Percentiles rank a stretch among this genome's conserved stretches.
These are phyloP conservation scores for Nycticorax nycticorax DNA, from an alignment of 2,113 vertebrate genomes.

Conservation along the genomic window DNA sequence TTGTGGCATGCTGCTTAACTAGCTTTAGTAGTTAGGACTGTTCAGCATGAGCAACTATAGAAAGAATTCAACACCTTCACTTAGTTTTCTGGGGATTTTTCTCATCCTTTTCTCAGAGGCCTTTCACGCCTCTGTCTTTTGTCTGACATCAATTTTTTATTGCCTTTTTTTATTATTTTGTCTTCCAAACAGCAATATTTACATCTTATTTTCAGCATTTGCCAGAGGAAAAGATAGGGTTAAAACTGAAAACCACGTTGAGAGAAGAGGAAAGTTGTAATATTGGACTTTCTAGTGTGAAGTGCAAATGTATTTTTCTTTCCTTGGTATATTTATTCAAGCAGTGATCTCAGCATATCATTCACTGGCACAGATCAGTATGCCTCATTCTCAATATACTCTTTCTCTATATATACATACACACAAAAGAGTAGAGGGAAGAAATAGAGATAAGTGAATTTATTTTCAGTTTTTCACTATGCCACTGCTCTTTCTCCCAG, in stretches of 20 bases:
- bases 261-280: not conserved
- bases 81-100: not conserved
- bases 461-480: slow-evolving; percentile 1
- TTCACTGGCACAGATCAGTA: not conserved
- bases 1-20: not conserved
- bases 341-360: not conserved
- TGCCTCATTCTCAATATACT: not conserved
- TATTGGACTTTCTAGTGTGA: not conserved
- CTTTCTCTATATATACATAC: not conserved
- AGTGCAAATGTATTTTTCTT: not conserved
- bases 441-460: not conserved
- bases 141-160: not conserved
- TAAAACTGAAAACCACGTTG: not conserved
- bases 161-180: not conserved
- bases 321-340: not conserved
- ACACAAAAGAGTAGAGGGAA: not conserved
- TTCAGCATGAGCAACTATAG: not conserved
- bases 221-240: not conserved
- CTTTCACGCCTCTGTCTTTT: not conserved
- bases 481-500: not conserved
- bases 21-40: not conserved
- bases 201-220: not conserved
- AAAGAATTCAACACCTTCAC: not conserved
- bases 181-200: not conserved
- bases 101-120: not conserved